Base-by-base conservation (phyloP, 2,797 vertebrate genomes). In the Acrocephalus scirpaceus region DNA sequence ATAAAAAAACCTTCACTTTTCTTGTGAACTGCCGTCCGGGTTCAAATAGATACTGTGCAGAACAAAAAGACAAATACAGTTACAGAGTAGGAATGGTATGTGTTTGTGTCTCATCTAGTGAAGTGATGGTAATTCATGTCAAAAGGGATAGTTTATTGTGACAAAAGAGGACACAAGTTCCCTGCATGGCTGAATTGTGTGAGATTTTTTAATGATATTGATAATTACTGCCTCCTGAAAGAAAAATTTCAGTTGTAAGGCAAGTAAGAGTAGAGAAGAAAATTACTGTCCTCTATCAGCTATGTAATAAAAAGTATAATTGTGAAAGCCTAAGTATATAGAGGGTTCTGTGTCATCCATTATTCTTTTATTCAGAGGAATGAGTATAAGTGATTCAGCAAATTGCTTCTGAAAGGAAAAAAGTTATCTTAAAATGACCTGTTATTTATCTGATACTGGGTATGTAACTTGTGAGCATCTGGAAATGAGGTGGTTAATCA, bases 401-500 rank as follows among this genome's bases (percentile, higher is more conserved):
- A 60, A 72, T 89, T 62, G 2, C 26, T 86, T 88, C 67, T 84
- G 29, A 65, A 90, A 90, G 13, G 13, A 58, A 92, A 85, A 88
- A 57, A 4, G 1, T 62, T 73, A 26, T 38, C 32, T 90, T 86
- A 38, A 88, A 72, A 64, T 75, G 40, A 90, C 56, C 38, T 86
- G 18, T 34, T 62, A 25, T 48, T 66, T 79, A 56, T 94, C 61
- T 58, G 56, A 69, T 44, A 32, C 42, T 92, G 54, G 25, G 22
- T 92, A 73, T 22, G 38, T 88, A 54, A 53, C 34, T 91, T 73
- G n/a, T 40, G 65, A 93, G 53, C 61, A 80, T 45, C 45, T 77
- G 81, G 61, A 91, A 50, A 90, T 42, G 30, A 91, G 57, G 36
- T 81, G 65, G 64, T 91, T 96, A 77, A 92, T 80, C n/a, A 94